Conservation (phyloP, 37 sponge, comb jelly and placozoan species). For the Cladorhizidae sp. region DNA sequence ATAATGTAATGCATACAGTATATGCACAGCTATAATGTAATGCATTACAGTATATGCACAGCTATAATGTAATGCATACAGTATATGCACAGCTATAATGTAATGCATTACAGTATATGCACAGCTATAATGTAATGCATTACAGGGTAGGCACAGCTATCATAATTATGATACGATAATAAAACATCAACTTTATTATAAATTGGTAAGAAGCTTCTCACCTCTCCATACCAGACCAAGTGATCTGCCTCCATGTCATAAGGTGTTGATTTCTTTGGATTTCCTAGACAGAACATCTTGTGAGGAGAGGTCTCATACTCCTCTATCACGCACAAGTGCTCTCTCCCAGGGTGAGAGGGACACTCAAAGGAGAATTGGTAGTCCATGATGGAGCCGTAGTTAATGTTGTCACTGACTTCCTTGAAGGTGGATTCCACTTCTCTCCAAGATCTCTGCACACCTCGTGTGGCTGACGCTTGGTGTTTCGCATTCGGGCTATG, state of each 20-base stretch:
- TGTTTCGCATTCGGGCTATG: neutral
- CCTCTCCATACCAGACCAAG: slow-evolving; percentile 4
- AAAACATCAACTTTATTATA: no score
- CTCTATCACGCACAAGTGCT: neutral
- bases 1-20: no score
- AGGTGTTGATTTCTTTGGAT: neutral
- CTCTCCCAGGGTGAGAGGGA: slow-evolving; percentile 7
- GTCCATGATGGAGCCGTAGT: neutral
- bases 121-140: no score
- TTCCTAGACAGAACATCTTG: neutral
- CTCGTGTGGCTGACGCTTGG: neutral
- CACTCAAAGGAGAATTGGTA: slow-evolving; percentile 3
- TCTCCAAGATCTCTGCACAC: neutral
- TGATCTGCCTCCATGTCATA: neutral
- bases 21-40: no score
- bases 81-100: no score
- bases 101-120: no score
- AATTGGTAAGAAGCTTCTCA: neutral
- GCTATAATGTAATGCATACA: no score
- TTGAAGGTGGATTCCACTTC: neutral
- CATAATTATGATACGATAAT: no score
- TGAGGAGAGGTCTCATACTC: neutral
- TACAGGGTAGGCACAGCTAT: no score
- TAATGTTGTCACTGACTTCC: neutral
- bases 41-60: no score